Conservation (phyloP, 1,140 invertebrate genomes). For the Brachionus paranguensis region DNA sequence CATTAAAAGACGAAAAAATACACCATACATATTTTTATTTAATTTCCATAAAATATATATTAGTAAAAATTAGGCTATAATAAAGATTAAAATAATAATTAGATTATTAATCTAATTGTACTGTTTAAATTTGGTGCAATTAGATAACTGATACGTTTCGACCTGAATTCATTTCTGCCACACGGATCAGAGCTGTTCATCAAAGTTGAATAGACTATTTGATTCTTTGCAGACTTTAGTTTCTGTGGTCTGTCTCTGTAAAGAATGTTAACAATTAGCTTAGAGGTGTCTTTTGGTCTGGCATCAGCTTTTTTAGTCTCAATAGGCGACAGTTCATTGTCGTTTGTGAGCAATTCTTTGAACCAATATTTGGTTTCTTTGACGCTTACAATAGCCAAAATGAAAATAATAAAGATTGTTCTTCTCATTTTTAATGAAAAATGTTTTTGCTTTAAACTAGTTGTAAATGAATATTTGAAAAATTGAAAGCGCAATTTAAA, state of each 20-base stretch:
- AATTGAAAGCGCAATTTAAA: too few species aligned
- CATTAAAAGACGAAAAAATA: too few species aligned
- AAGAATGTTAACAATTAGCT: conserved; percentile 17
- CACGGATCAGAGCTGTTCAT: neutral
- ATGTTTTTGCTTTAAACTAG: too few species aligned
- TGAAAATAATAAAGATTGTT: neutral
- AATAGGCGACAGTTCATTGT: neutral
- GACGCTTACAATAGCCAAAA: neutral
- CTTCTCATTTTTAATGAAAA: neutral
- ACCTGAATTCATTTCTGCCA: neutral
- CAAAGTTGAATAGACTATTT: neutral
- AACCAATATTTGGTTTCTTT: neutral
- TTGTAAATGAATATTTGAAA: too few species aligned
- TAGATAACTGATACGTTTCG: too few species aligned
- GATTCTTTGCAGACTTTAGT: neutral
- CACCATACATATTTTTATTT: too few species aligned
- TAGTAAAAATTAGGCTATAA: too few species aligned
- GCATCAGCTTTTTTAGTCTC: neutral
- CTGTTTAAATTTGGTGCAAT: too few species aligned
- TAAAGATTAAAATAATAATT: too few species aligned
- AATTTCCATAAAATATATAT: too few species aligned
- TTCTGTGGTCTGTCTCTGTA: neutral
- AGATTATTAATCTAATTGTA: too few species aligned
- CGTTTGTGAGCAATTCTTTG: conserved; percentile 7
- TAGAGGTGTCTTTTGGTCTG: neutral